Conservation (phyloP, 2,888 invertebrate genomes). For the Ganaspis brasiliensis region DNA sequence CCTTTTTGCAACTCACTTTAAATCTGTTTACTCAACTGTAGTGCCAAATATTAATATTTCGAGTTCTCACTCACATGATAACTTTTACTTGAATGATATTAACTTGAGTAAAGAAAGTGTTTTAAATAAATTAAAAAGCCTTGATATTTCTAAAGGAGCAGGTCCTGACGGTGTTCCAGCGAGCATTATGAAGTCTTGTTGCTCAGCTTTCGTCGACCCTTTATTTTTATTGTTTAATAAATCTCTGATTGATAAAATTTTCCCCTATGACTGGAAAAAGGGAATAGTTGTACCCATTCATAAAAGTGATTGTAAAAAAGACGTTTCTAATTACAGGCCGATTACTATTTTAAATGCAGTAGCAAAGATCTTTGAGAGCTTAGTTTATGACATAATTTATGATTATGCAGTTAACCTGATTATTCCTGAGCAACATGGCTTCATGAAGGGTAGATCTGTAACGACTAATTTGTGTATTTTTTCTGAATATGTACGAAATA, state of each 20-base stretch:
- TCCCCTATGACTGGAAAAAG: background rate
- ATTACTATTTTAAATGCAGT: too few relatives aligned
- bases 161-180: too few relatives aligned
- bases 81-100: too few relatives aligned
- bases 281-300: slow-evolving; percentile 41
- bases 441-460: slow-evolving; percentile 47
- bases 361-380: too few relatives aligned
- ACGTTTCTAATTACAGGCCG: too few relatives aligned
- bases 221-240: background rate
- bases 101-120: too few relatives aligned
- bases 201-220: background rate
- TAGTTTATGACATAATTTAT: slow-evolving; percentile 13
- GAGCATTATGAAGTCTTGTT: too few relatives aligned
- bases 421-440: slow-evolving; percentile 49
- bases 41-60: background rate
- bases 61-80: too few relatives aligned
- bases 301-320: slow-evolving; percentile 32
- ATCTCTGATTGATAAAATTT: background rate
- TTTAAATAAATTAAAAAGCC: background rate
- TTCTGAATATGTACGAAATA: slow-evolving; percentile 27
- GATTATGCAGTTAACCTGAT: background rate
- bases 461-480: slow-evolving; percentile 47
- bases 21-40: background rate
- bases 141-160: background rate
- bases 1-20: slow-evolving; percentile 10